Base-by-base conservation (phyloP, 2,797 vertebrate species). In the Erethizon dorsatum region DNA sequence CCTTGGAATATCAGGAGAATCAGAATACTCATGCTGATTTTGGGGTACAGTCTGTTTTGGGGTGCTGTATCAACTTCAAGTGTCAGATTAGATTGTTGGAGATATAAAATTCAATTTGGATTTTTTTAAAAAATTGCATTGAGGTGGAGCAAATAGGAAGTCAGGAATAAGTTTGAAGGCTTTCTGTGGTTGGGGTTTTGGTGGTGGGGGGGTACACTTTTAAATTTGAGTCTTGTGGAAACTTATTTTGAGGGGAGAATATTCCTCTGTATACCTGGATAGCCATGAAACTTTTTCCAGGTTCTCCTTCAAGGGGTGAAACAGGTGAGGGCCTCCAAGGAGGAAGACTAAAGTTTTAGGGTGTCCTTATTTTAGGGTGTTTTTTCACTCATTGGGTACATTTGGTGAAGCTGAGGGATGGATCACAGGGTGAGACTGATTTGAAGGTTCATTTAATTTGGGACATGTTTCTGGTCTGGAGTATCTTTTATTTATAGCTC, bases 261-360 rank as follows among this genome's bases (percentile, higher is more conserved):
- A 41, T 52, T 82, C 65, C 45, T 71, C 24, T 83, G 41, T 88
- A 47, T 71, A 45, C 59, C 61, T n/a, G 56, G 33, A 61, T 78
- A 93, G 61, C 54, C 69, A 47, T 24, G 57, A 89, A 65, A 33
- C 56, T 78, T 96, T 86, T 52, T 79, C 50, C 77, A 54, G 3
- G 28, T 33, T 52, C 73, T 31, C 45, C 31, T 50, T 56, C 12
- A 24, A 37, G 41, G n/a, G 37, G 31, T 77, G 61, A 91, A 69
- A 79, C 31, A 88, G 52, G 56, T 50, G 52, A 90, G 33, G 85
- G 41, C 28, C 33, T 31, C 10, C 31, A 83, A 41, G 22, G n/a
- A 69, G 61, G 77, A 83, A 96, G 73, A 87, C 28, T 69, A 50
- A 83, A 63, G 12, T 97, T 97, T 95, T 50, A 92, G 94, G 85